A percentile compares a stretch with the other conserved stretches of the same genome.
Evolutionary conservation across 2,113 vertebrate species (phyloP).

Genomic region (Rhea americana): DNA sequence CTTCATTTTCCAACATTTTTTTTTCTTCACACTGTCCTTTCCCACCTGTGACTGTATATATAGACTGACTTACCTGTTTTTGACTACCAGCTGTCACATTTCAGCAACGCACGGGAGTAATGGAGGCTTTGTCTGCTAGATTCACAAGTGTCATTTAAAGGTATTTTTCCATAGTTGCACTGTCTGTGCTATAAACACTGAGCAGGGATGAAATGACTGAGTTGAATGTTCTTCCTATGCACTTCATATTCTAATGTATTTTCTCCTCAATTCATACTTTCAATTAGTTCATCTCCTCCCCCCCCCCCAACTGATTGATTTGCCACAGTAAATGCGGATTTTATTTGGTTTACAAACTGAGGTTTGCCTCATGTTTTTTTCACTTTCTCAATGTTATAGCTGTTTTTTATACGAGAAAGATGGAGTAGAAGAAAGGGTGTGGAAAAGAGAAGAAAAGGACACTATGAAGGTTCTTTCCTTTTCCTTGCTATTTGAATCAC

Average conservation of each 20-base stretch:
- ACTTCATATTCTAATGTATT: not conserved
- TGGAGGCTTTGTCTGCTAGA: not conserved
- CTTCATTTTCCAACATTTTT: not conserved
- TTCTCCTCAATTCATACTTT: not conserved
- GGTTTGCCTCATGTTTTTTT: not conserved
- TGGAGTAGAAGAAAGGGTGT: not conserved
- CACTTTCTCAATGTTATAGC: accelerated
- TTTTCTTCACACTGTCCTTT: no score
- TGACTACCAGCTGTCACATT: not conserved
- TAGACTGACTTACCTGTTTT: not conserved
- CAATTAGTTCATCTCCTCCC: not conserved
- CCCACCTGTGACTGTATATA: not conserved
- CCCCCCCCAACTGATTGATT: not conserved
- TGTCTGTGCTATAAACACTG: not conserved
- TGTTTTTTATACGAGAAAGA: not conserved
- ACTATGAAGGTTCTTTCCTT: not conserved
- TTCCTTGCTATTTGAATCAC: not conserved
- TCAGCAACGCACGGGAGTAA: not conserved
- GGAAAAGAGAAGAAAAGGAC: not conserved
- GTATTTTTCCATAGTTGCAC: not conserved
- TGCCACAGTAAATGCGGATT: not conserved
- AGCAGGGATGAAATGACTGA: not conserved
- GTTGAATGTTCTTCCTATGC: not conserved
- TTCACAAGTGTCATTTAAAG: not conserved
- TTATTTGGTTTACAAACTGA: not conserved